A percentile compares a stretch with the other conserved stretches of the same genome.
Evolutionary conservation across 2,888 invertebrate species (phyloP).

Genomic region (Philereme vetulata): DNA sequence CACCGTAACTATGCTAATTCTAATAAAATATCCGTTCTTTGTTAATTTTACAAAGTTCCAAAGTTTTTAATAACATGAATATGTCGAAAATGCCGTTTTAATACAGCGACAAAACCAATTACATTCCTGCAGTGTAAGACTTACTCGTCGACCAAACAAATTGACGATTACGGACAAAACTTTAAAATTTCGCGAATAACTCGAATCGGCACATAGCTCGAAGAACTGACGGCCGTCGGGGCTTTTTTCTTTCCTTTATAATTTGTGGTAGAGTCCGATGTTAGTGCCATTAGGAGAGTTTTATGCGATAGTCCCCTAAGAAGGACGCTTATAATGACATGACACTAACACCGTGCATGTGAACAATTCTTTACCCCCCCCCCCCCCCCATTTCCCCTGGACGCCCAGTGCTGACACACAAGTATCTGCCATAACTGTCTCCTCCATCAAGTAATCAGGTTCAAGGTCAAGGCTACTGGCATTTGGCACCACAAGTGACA

Average conservation of each 20-base stretch:
- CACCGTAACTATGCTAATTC: constrained; percentile 24
- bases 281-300: too few species aligned
- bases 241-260: too few species aligned
- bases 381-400: not conserved
- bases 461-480: constrained; percentile 49
- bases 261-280: too few species aligned
- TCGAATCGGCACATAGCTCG: too few species aligned
- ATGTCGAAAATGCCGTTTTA: not conserved
- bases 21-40: constrained; percentile 19
- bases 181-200: too few species aligned
- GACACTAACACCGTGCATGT: not conserved
- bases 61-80: not conserved
- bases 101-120: too few species aligned
- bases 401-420: constrained; percentile 7
- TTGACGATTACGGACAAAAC: too few species aligned
- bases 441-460: constrained; percentile 47
- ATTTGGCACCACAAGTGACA: constrained; percentile 28
- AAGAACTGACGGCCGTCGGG: too few species aligned
- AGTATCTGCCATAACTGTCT: constrained; percentile 23
- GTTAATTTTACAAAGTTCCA: not conserved
- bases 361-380: constrained; percentile 2
- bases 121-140: too few species aligned
- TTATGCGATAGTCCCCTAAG: too few species aligned
- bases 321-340: too few species aligned
- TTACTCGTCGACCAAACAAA: too few species aligned